Conservation (phyloP, 2,888 invertebrate genomes). For the Dasysyrphus albostriatus region DNA sequence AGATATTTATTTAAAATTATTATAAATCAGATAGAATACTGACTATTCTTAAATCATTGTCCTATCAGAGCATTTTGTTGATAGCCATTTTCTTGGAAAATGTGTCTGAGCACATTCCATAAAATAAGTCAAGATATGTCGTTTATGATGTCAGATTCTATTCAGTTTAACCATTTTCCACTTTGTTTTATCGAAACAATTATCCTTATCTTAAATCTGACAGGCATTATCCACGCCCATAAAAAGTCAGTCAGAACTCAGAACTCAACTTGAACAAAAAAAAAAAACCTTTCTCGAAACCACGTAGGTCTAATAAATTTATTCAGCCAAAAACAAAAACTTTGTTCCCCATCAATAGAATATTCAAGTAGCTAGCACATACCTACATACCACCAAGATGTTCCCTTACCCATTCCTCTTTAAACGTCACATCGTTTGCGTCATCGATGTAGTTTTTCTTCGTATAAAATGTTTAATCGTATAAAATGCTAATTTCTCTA, state of each 20-base stretch:
- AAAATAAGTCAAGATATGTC: not conserved
- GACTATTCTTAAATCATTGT: not conserved
- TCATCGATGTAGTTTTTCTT: constrained; percentile 34
- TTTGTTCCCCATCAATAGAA: constrained; percentile 38
- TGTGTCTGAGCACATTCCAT: not conserved
- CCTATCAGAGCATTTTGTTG: not conserved
- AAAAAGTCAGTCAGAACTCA: not conserved
- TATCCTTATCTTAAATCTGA: constrained; percentile 33
- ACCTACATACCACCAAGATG: not conserved
- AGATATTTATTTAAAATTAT: not conserved
- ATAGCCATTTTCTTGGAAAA: not conserved
- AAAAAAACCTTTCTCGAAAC: constrained; percentile 25
- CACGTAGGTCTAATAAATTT: constrained; percentile 56
- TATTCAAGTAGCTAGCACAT: not conserved
- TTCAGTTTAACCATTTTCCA: not conserved
- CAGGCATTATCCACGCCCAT: not conserved
- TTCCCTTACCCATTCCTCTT: not conserved
- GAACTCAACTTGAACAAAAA: constrained; percentile 34
- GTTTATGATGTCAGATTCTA: constrained; percentile 1
- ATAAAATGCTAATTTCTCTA: constrained; percentile 52
- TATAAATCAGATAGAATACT: not conserved
- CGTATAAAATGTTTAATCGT: constrained; percentile 19
- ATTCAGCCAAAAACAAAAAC: constrained; percentile 32
- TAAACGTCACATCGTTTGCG: constrained; percentile 26
- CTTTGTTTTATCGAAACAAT: constrained; percentile 12